phyloP scores from a whole-genome alignment of 2,888 invertebrate species.

The Nymphalis polychloros region DNA sequence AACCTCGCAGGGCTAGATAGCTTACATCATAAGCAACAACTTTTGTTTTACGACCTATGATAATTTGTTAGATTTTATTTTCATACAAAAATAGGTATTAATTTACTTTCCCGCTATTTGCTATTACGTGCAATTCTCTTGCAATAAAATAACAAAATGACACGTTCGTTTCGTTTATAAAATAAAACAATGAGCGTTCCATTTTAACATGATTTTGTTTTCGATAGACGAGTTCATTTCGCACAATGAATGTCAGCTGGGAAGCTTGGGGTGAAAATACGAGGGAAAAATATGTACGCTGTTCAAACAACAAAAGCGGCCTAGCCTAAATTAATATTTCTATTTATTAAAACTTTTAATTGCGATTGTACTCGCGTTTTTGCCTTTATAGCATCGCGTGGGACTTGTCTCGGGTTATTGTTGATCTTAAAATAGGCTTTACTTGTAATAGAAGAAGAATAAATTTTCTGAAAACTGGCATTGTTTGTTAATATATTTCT shows the following conservation, averaged over 20 bases:
- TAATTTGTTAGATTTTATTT: too few relatives aligned
- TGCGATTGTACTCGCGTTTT: not conserved
- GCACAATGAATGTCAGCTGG: constrained; percentile 33
- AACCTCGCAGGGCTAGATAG: too few relatives aligned
- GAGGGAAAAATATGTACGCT: constrained; percentile 18
- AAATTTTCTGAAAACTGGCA: not conserved
- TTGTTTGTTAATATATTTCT: not conserved
- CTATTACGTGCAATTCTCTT: too few relatives aligned
- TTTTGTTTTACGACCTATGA: too few relatives aligned
- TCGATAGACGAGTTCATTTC: constrained; percentile 35
- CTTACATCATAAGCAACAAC: too few relatives aligned
- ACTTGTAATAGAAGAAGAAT: not conserved
- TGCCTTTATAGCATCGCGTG: not conserved
- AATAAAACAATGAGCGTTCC: constrained; percentile 14
- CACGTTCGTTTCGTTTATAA: not conserved
- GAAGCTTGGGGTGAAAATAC: constrained; percentile 21
- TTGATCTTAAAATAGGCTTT: too few relatives aligned
- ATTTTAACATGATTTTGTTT: constrained; percentile 30
- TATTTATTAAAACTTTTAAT: constrained; percentile 17
- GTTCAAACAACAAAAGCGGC: constrained; percentile 12
- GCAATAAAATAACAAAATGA: too few relatives aligned
- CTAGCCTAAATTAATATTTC: constrained; percentile 17
- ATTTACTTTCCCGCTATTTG: too few relatives aligned
- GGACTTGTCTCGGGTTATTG: too few relatives aligned
- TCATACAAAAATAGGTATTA: too few relatives aligned